phyloP scores from a whole-genome alignment of 2,113 vertebrate genomes.

The Pristiophorus japonicus region DNA sequence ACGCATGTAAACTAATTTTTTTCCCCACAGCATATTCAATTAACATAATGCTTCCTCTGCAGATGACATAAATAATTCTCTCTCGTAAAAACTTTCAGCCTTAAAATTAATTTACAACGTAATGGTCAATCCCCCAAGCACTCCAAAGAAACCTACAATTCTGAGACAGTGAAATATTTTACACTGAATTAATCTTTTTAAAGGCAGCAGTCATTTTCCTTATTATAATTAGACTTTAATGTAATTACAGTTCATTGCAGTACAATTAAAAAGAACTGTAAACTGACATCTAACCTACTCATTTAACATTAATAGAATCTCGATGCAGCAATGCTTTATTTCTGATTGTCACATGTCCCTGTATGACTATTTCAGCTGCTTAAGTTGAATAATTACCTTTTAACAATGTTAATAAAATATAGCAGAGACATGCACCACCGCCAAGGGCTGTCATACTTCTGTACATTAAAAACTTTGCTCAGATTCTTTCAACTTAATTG shows the following conservation, averaged over 20 bases:
- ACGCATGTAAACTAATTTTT: conserved; percentile 40
- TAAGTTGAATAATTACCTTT: neutral
- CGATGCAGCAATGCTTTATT: neutral
- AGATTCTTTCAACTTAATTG: neutral
- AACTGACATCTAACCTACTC: neutral
- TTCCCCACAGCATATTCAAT: conserved; percentile 43
- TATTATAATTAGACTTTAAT: conserved; percentile 19
- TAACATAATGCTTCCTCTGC: conserved; percentile 41
- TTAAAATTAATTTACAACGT: conserved; percentile 6
- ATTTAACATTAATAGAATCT: neutral
- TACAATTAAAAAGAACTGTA: neutral
- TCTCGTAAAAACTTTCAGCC: conserved; percentile 39
- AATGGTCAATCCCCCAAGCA: neutral
- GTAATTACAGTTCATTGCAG: conserved; percentile 1
- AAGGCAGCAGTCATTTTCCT: neutral
- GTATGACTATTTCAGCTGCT: neutral
- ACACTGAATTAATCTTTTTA: conserved; percentile 1
- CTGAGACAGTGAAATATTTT: neutral
- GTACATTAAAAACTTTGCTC: neutral
- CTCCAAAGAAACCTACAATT: neutral
- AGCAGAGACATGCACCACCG: neutral
- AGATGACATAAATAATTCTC: conserved; percentile 41
- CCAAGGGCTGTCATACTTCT: neutral
- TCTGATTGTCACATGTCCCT: neutral
- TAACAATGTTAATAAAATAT: neutral